Base-by-base conservation (phyloP, 1,140 invertebrate genomes). In the Lepidurus packardi region DNA sequence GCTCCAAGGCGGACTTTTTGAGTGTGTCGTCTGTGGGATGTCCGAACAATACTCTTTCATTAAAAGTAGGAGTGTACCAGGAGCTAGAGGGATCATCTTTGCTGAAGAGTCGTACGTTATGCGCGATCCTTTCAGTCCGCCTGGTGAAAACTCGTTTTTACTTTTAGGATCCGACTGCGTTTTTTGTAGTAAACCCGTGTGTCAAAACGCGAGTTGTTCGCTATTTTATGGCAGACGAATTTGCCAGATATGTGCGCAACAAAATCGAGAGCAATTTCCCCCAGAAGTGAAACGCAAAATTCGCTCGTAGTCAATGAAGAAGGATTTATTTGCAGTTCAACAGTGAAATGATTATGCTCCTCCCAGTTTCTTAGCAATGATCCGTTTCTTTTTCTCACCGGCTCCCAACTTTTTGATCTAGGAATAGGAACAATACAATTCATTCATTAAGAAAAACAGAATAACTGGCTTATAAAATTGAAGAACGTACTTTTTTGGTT, bases 51-150 rank as follows among this genome's bases (percentile, higher is more conserved):
- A 89, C 79, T 88, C 93, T 21, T 65, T 65, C 80, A 94, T 92
- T 82, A 91, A 90, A 84, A 93, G 92, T 1, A 85, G 82, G 7
- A 87, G 87, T 81, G 91, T 92, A 73, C 90, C 91, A 4, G 94
- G 92, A 83, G 88, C 89, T 13, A 87, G 88, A 79, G 84, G 86
- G 43, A 83, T 91, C 9, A 82, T 83, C 79, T 90, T 92, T 79
- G 84, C 86, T 74, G 92, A 92, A 84, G 88, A 92, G 11, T 90
- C 88, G 79, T 96, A 92, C 84, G 84, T 94, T 0, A 92, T 93
- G 88, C 91, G 91, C 82, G 93, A 95, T 87, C 93, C 94, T 5
- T 95, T 95, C 82, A 88, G 89, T 82, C 85, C 90, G 1, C 87
- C 89, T 21, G 88, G 80, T 80, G 47, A 78, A 88, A 81, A 81